phyloP scores from a whole-genome alignment of 2,888 invertebrate genomes.

The Drosophila aldrichi region DNA sequence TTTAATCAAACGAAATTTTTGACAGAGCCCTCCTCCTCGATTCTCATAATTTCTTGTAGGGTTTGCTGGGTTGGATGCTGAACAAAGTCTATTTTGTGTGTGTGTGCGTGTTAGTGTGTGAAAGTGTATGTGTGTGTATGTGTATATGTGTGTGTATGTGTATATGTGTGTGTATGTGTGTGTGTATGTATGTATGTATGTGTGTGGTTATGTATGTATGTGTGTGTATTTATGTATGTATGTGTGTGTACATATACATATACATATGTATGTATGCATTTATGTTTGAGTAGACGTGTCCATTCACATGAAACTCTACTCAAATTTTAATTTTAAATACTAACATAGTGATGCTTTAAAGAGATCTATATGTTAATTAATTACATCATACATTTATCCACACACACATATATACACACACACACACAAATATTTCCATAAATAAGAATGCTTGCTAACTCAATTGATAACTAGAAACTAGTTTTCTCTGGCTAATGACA shows the following conservation, averaged over 20 bases:
- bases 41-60: slow-evolving; percentile 5
- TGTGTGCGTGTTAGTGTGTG: background rate
- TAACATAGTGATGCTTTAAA: background rate
- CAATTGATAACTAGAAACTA: background rate
- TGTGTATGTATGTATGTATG: background rate
- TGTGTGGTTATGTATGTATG: background rate
- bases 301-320: background rate
- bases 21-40: background rate
- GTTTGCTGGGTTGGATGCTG: too few relatives aligned
- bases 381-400: background rate
- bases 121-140: background rate
- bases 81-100: background rate
- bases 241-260: background rate
- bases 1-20: background rate
- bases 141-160: background rate
- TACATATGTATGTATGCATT: background rate
- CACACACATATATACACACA: background rate
- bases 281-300: background rate
- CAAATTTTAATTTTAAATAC: too few relatives aligned
- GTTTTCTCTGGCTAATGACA: background rate
- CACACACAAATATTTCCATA: background rate
- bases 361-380: background rate
- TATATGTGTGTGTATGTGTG: background rate
- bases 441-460: background rate
- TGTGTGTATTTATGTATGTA: background rate